These are phyloP conservation scores for Aptenodytes forsteri DNA, from an alignment of 2,113 vertebrate species.

Conservation along the genomic window DNA sequence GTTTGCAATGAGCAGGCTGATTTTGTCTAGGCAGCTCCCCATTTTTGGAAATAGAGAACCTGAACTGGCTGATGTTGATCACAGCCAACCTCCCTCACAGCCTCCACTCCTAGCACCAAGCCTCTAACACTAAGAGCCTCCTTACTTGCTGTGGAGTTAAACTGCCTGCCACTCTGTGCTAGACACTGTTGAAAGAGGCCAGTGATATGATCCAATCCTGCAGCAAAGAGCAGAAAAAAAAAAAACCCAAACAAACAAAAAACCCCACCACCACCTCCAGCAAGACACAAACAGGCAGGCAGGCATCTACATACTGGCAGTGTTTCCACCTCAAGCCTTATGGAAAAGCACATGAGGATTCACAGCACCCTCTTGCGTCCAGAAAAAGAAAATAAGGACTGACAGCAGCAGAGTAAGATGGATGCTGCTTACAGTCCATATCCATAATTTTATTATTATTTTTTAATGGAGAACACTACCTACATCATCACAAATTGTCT, in stretches of 20 bases:
- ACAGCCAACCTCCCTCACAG: background rate
- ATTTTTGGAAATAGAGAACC: background rate
- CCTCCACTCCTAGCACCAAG: background rate
- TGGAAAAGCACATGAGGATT: background rate
- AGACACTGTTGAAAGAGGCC: background rate
- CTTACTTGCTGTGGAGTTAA: background rate
- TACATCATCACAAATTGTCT: background rate
- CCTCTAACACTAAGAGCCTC: background rate
- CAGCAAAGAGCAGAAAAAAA: background rate
- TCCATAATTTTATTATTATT: background rate
- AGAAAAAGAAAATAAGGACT: background rate
- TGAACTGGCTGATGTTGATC: background rate
- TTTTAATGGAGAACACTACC: background rate
- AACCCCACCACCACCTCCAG: background rate
- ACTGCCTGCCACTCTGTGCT: background rate
- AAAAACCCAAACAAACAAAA: background rate
- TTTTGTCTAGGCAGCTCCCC: background rate
- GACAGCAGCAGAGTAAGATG: background rate
- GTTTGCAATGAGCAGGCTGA: background rate
- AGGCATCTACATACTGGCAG: background rate
- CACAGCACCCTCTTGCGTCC: slow-evolving; percentile 22
- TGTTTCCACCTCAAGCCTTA: background rate
- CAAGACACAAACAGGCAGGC: background rate
- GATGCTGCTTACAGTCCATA: background rate
- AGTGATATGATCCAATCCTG: background rate